Base-by-base conservation (phyloP, 2,797 vertebrate genomes). In the Erethizon dorsatum region DNA sequence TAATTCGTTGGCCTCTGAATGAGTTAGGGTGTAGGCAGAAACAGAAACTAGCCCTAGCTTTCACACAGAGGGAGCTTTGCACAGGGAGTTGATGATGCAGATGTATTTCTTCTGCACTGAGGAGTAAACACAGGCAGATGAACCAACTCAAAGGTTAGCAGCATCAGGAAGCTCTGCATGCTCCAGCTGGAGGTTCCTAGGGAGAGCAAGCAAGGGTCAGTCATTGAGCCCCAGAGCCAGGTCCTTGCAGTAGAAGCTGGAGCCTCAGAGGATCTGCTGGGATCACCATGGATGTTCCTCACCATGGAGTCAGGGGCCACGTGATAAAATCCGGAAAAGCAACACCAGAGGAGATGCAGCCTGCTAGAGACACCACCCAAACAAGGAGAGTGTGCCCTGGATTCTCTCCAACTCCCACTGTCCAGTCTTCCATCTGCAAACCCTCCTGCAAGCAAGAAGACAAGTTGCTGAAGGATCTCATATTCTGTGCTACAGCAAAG, bases 201-300 rank as follows among this genome's bases (percentile, higher is more conserved):
- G 1, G 41, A 0, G 1, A 10, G 5, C 17, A 17, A 14, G 1
- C 28, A 69, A 18, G 41, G 11, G 24, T 6, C 10, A 4, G 18
- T 67, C 61, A 3, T 7, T 14, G 78, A 83, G 12, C 47, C 77
- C 9, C 1, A 54, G 33, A 41, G 37, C 6, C 20, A 6, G 20
- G 1, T 24, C 65, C 50, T 20, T 85, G 57, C 14, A 10, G 41
- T 10, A 28, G 14, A 17, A 37, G 31, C 41, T 6, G 59, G 15
- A 8, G 63, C 54, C 33, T 61, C 17, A 61, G 47, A 52, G 33
- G 11, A 41, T 11, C 91, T 33, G 31, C 56, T 4, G 0, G 47
- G 26, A 69, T 18, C 33, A 0, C 33, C 65, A 9, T 11, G 17
- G 65, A n/a, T n/a, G 65, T 9, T 37, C 65, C 15, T 69, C 13